Conservation (phyloP, 2,888 invertebrate genomes). For the Parnassius mnemosyne region DNA sequence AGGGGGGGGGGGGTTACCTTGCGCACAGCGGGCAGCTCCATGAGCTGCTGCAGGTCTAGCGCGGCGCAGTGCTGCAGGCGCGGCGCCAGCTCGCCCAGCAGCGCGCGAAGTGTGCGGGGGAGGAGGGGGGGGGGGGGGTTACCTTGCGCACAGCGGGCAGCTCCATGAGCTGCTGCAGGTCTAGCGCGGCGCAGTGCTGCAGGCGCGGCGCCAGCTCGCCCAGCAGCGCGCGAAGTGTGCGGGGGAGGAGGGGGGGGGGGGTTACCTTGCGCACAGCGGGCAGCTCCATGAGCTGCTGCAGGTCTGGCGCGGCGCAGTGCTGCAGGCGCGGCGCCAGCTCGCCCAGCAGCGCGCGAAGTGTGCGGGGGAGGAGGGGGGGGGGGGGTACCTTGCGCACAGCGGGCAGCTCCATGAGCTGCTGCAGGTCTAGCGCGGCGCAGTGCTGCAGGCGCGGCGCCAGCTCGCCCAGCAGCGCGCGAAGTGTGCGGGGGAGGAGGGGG, state of each 20-base stretch:
- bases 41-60: too few species aligned
- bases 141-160: constrained; percentile 85
- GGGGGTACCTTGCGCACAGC: constrained; percentile 60
- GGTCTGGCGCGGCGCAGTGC: not conserved
- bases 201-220: constrained; percentile 86
- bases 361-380: too few species aligned
- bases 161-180: constrained; percentile 91
- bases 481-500: constrained; percentile 22
- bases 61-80: too few species aligned
- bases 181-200: constrained; percentile 89
- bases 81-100: too few species aligned
- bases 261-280: constrained; percentile 85
- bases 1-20: too few species aligned
- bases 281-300: constrained; percentile 41
- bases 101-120: too few species aligned
- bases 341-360: constrained; percentile 49
- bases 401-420: constrained; percentile 60
- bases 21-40: too few species aligned
- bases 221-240: constrained; percentile 84
- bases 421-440: too few species aligned
- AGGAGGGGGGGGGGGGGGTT: not conserved
- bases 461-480: too few species aligned
- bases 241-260: too few species aligned
- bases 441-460: too few species aligned
- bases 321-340: not conserved